Base-by-base conservation (phyloP, 2,797 vertebrate species). In the Avahi laniger region DNA sequence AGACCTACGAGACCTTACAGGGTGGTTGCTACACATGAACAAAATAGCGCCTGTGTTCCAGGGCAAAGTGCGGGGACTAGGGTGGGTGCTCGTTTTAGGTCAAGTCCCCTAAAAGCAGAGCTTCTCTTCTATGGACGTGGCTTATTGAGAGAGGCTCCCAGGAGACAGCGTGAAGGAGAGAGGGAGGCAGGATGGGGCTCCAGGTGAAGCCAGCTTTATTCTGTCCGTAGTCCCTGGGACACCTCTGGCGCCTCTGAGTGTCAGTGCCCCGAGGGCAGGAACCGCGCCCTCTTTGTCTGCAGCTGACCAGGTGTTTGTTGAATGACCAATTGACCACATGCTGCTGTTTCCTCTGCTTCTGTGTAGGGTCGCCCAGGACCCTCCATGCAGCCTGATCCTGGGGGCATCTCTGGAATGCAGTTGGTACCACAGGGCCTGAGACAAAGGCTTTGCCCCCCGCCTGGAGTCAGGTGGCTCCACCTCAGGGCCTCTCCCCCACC, bases 1-100 rank as follows among this genome's bases (percentile, higher is more conserved):
- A 35, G 38, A 26, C 67, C 61, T 46, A 26, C 2, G 48, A 17
- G 2, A 22, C 15, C n/a, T 18, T 43, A 4, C 0, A 14, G 46
- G 43, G 46, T 0, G 43, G 12, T 80, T 46, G 46, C 30, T 65
- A 7, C 1, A 4, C 22, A 0, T 2, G 28, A 18, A 79, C 15
- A 28, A 24, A 65, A 43, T 5, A 18, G 30, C 0, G 2, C 5
- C 0, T 0, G 7, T 12, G 33, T 33, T 72, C 41, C 30, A 18
- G 41, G 81, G 3, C 35, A 46, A 61, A 35, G 24, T 9, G 7
- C 3, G 72, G 30, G 28, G 4, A 4, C 38, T 2, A 15, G 5
- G 41, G 28, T 20, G 38, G 33, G 65, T 22, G 22, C 30, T 35
- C 13, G 20, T 43, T 84, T 70, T 33, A 7, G 14, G 59, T 43